Evolutionary conservation across 2,797 vertebrate species (phyloP), one percentile per base, ranked within the genome.

Genomic region (Chaetodon trifasciatus): DNA sequence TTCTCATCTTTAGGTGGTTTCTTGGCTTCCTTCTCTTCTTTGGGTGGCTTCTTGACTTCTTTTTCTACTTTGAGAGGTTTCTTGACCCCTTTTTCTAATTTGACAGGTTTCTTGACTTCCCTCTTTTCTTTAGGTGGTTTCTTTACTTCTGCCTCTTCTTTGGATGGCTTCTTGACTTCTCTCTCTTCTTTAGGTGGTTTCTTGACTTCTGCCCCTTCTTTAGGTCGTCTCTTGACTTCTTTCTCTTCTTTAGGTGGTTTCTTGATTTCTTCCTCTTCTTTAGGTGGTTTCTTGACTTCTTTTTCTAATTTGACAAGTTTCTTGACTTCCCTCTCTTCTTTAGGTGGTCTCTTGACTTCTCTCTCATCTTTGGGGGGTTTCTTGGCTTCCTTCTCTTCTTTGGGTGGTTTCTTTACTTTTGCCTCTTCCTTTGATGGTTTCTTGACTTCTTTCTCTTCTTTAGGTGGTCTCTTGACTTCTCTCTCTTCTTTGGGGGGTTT

Each of bases 381-480:
- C n/a, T 76, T 24, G 1, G 19, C 13, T 19, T 77, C 56, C 64
- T 21, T 50, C 32, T 39, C 4, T 9, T 58, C 46, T 24, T 50
- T 16, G 12, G 11, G 4, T 40, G 68, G 35, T 63, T 56, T 63
- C 44, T 58, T 69, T 23, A n/a, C 42, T 57, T 77, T 58, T 84
- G 11, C 13, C 37, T 86, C 82, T 86, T 67, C 42, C 58, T 69
- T 77, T 0, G 47, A 0, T 1, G 12, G 39, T 71, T 56, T 63
- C 44, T 58, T 69, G 35, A n/a, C 42, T 57, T 77, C 63, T 84
- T 16, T 19, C 37, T 86, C 82, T 86, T 67, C 42, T 67, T 69
- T 77, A 0, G 47, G 0, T 1, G 12, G 39, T 71, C 35, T 64
- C n/a, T n/a, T 52, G 1, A 46, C 42, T 32, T 76, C 35, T 65